A percentile compares a stretch with the other conserved stretches of the same genome.
Evolutionary conservation across 2,113 vertebrate genomes (phyloP).

Genomic region (Melozone crissalis): DNA sequence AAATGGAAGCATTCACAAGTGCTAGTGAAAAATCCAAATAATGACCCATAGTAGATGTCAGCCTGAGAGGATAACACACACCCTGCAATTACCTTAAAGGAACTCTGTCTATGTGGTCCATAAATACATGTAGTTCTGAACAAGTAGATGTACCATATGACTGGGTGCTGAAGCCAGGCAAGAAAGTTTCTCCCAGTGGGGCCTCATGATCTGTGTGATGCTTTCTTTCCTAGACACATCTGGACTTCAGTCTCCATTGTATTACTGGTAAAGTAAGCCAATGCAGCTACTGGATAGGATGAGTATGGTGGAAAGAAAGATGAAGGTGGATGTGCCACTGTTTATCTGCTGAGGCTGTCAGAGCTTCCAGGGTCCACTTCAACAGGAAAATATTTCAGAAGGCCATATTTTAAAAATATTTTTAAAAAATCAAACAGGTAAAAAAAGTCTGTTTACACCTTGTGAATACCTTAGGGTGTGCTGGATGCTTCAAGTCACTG

Average conservation of each 20-base stretch:
- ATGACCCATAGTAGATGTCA: not conserved
- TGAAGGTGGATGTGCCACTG: not conserved
- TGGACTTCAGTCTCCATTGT: not conserved
- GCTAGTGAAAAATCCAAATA: conserved; percentile 13
- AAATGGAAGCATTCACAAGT: conserved; percentile 17
- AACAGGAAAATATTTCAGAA: not conserved
- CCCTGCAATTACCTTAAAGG: not conserved
- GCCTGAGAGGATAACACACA: not conserved
- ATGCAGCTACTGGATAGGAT: not conserved
- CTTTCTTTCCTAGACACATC: not conserved
- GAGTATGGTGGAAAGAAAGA: not conserved
- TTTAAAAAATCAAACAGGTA: not conserved
- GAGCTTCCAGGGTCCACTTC: not conserved
- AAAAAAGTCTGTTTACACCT: not conserved
- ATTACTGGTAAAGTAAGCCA: not conserved
- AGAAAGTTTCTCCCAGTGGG: not conserved
- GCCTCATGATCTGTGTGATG: not conserved
- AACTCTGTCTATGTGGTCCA: not conserved
- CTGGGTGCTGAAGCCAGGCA: not conserved
- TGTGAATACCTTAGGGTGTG: not conserved
- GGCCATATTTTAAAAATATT: not conserved
- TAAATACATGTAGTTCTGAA: not conserved
- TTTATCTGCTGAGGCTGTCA: not conserved
- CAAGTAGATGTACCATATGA: not conserved
- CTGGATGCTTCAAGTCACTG: not conserved